These are phyloP conservation scores for Protobothrops mucrosquamatus DNA, from an alignment of 2,113 vertebrate genomes.

Conservation along the genomic window DNA sequence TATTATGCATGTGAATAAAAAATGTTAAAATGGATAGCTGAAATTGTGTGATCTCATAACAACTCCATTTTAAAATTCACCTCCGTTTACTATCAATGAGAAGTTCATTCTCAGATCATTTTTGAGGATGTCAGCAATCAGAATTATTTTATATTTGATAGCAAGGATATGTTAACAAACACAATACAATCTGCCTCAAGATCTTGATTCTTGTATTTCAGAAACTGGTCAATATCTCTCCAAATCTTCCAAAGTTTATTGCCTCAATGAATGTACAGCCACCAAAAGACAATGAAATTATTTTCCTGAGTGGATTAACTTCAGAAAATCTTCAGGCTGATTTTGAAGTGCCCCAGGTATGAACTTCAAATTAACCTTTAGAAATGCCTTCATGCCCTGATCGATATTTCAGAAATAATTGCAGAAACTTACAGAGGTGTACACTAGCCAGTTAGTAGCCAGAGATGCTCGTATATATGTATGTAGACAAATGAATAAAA, in stretches of 20 bases:
- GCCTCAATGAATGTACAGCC: slow-evolving; percentile 84
- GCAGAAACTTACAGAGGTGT: not conserved
- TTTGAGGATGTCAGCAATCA: not conserved
- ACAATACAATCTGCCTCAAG: not conserved
- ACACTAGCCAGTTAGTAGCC: not conserved
- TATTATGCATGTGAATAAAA: not conserved
- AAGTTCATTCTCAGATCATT: not conserved
- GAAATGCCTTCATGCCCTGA: not conserved
- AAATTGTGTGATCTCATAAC: not conserved
- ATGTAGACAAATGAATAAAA: not conserved
- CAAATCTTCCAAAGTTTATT: slow-evolving; percentile 89
- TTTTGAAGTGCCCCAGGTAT: slow-evolving; percentile 81
- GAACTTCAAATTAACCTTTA: slow-evolving; percentile 25
- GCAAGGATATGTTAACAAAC: not conserved
- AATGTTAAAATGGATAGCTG: not conserved
- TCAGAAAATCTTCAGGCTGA: slow-evolving; percentile 74
- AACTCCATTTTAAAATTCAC: not conserved
- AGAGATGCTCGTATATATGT: not conserved
- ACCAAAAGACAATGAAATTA: slow-evolving; percentile 92
- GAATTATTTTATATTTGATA: slow-evolving; percentile 9
- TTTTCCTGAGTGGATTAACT: slow-evolving; percentile 85
- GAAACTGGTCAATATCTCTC: slow-evolving; percentile 85
- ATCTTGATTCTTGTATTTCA: slow-evolving; percentile 59
- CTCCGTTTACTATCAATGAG: not conserved
- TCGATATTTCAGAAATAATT: not conserved